phyloP scores from a whole-genome alignment of 2,797 vertebrate genomes.

The Ptychadena robeensis region DNA sequence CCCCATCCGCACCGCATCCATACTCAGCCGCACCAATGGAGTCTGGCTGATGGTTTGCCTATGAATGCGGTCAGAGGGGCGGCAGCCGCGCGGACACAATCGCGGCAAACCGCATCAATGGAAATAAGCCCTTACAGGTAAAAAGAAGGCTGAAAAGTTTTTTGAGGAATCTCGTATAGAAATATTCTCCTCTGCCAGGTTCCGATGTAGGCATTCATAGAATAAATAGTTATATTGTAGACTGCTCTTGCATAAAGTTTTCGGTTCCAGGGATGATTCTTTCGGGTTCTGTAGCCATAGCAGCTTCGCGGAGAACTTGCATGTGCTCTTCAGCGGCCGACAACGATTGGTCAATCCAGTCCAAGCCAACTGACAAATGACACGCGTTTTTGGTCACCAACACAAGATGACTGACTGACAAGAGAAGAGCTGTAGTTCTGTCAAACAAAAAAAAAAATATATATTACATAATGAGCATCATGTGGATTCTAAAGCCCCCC shows the following conservation, averaged over 20 bases:
- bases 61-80: too few relatives aligned
- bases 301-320: conserved; percentile 88
- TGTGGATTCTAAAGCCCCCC: not conserved
- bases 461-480: not conserved
- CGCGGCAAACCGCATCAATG: too few relatives aligned
- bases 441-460: not conserved
- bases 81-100: too few relatives aligned
- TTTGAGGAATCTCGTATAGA: not conserved
- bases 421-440: conserved; percentile 90
- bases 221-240: conserved; percentile 78
- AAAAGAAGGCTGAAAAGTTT: too few relatives aligned
- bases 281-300: conserved; percentile 87
- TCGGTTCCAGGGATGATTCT: conserved; percentile 73
- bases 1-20: too few relatives aligned
- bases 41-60: too few relatives aligned
- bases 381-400: conserved; percentile 94
- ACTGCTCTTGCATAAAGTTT: conserved; percentile 83
- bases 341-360: conserved; percentile 95
- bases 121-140: too few relatives aligned
- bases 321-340: conserved; percentile 92
- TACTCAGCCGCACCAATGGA: too few relatives aligned
- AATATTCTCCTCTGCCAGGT: too few relatives aligned
- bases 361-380: conserved; percentile 87
- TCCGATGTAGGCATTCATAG: not conserved
- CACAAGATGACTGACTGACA: conserved; percentile 94